Base-by-base conservation (phyloP, 2,113 vertebrate genomes). In the Bettongia penicillata region DNA sequence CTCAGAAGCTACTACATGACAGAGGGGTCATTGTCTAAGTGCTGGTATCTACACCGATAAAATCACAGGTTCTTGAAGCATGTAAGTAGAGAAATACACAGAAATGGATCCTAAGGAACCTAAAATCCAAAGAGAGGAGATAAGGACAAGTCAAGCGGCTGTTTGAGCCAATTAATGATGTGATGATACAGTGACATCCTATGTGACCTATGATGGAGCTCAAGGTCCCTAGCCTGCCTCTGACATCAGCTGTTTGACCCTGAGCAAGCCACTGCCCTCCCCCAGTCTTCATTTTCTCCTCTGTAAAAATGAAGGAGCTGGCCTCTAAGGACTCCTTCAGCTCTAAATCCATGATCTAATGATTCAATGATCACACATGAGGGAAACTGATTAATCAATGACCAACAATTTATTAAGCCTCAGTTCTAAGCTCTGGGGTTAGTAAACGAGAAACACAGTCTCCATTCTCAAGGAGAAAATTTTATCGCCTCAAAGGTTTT, bases 131-230 rank as follows among this genome's bases (percentile, higher is more conserved):
- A 89, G 90, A 61, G 68, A 51, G 28, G 95, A 90, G 89, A 89
- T 84, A 94, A 16, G n/a, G 91, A 91, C 51, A 92, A 43, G 23
- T 95, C 91, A 93, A 90, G 95, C 19, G 50, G 93, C 92, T 51
- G 53, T 55, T 43, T 77, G 31, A 47, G 48, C 43, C 49, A 77
- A 24, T 57, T 93, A 96, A 95, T 52, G 53, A 92, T 61, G 95
- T 50, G 90, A 61, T n/a, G 4, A 19, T 4, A n/a, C 1, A 37
- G 14, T n/a, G 31, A 68, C 5, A n/a, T n/a, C 31, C 14, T 57
- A 11, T 61, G 12, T 4, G 57, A 12, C 3, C 11, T 31, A 37
- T 14, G 28, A 61, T 37, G 37, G 3, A 31, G 57, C 12, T 61
- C 10, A 12, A 52, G 55, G 55, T 9, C 28, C 55, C 55, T 8